These are phyloP conservation scores for Phymastichus coffea DNA, from an alignment of 1,140 invertebrate species.

Conservation along the genomic window DNA sequence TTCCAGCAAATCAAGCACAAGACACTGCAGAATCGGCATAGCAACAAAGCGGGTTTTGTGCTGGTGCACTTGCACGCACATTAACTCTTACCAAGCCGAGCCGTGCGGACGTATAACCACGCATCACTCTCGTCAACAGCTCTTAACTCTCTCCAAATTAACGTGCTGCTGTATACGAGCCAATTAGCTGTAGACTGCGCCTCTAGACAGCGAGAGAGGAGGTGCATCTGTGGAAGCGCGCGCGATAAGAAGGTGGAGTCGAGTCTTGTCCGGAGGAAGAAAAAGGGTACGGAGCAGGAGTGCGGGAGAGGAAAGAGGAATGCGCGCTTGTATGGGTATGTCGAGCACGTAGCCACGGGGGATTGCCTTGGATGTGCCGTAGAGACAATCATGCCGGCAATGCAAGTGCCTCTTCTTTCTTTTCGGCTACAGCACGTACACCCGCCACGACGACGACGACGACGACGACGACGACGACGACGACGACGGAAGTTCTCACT, in stretches of 20 bases:
- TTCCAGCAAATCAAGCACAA: too few relatives aligned
- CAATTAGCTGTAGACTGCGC: too few relatives aligned
- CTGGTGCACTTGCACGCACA: too few relatives aligned
- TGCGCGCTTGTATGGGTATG: conserved; percentile 51
- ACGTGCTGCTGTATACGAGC: background rate
- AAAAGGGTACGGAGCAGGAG: conserved; percentile 38
- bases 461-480: conserved; percentile 30
- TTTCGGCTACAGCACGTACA: background rate
- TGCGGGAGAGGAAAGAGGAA: conserved; percentile 46
- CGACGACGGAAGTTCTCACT: conserved; percentile 39
- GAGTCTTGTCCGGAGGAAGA: too few relatives aligned
- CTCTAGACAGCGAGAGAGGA: conserved; percentile 17
- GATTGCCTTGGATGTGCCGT: conserved; percentile 58
- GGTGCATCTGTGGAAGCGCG: background rate
- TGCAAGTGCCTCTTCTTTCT: conserved; percentile 55
- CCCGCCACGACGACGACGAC: conserved; percentile 47
- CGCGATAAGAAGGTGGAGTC: conserved; percentile 5
- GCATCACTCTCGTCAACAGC: too few relatives aligned
- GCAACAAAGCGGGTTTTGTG: too few relatives aligned
- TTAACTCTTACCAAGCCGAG: too few relatives aligned
- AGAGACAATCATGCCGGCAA: conserved; percentile 59
- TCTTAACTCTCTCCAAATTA: too few relatives aligned
- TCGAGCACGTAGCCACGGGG: conserved; percentile 57
- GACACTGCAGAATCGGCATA: too few relatives aligned
- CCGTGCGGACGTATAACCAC: too few relatives aligned